Conservation (phyloP, 2,888 invertebrate genomes). For the Crepidodera aurea region DNA sequence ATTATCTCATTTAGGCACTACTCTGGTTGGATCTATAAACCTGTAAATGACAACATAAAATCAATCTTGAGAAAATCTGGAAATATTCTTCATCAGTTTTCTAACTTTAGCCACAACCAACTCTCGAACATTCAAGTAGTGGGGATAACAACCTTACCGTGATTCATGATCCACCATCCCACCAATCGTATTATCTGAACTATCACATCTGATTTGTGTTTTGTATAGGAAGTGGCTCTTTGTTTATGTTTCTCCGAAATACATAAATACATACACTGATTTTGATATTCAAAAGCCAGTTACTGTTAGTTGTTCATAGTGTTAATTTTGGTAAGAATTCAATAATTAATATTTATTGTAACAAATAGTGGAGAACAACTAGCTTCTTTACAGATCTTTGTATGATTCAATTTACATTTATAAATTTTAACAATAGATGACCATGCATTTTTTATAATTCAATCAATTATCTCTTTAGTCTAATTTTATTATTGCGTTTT, state of each 20-base stretch:
- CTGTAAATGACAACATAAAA: no score
- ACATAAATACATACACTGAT: constrained; percentile 5
- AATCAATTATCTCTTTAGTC: not conserved
- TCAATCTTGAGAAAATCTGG: no score
- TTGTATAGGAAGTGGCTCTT: constrained; percentile 14
- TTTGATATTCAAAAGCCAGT: constrained; percentile 3
- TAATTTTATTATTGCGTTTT: not conserved
- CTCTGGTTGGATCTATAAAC: no score
- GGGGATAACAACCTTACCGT: constrained; percentile 1
- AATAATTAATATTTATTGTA: no score
- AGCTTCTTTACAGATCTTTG: no score
- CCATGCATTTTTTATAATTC: not conserved
- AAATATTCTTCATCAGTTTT: no score
- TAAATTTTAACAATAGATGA: no score
- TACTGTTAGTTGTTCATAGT: not conserved
- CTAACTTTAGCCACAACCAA: no score
- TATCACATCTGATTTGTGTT: constrained; percentile 1
- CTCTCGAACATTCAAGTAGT: not conserved
- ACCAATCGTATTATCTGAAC: not conserved
- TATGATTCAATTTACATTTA: no score
- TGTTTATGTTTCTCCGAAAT: constrained; percentile 11
- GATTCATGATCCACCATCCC: no score
- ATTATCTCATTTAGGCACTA: no score
- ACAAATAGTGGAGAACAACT: no score
- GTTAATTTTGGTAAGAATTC: constrained; percentile 10